Percentiles rank a stretch among this genome's conserved stretches.
Conservation (phyloP, 1,140 invertebrate genomes). For the Drosophila eugracilis region DNA sequence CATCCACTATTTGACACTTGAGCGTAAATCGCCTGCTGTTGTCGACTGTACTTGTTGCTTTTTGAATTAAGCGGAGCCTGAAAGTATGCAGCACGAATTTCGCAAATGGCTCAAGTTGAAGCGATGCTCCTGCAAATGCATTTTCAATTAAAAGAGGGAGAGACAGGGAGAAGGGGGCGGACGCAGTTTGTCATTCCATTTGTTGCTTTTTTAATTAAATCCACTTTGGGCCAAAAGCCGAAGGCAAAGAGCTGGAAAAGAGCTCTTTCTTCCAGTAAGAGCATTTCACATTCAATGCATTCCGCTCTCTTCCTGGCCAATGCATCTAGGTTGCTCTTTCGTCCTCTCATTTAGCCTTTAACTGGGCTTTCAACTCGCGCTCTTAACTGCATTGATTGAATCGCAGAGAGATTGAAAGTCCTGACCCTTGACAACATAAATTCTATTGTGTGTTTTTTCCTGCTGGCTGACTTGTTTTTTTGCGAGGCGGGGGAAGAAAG, state of each 20-base stretch:
- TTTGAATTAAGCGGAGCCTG: conserved; percentile 44
- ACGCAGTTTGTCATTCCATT: conserved; percentile 40
- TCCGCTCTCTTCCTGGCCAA: conserved; percentile 6
- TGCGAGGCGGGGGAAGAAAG: neutral
- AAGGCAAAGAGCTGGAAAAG: conserved; percentile 3
- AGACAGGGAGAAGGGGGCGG: neutral
- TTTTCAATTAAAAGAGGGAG: conserved; percentile 49
- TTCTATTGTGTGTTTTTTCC: conserved; percentile 51
- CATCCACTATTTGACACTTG: conserved; percentile 19
- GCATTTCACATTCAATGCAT: conserved; percentile 53
- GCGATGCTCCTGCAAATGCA: conserved; percentile 42
- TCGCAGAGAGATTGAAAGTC: conserved; percentile 22
- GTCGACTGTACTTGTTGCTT: conserved; percentile 67
- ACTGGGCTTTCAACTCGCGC: conserved; percentile 11
- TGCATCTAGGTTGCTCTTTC: conserved; percentile 2
- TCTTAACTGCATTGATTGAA: conserved; percentile 22
- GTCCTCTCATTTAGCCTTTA: neutral
- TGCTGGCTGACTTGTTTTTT: conserved; percentile 1
- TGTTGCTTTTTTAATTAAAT: conserved; percentile 57
- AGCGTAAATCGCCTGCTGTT: conserved; percentile 19
- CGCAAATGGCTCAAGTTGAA: conserved; percentile 35
- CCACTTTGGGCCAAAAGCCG: conserved; percentile 20
- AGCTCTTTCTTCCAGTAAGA: conserved; percentile 58
- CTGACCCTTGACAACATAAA: conserved; percentile 73
- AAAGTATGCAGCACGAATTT: conserved; percentile 50